Evolutionary conservation across 2,113 vertebrate genomes (phyloP).

Genomic region (Sapajus apella): DNA sequence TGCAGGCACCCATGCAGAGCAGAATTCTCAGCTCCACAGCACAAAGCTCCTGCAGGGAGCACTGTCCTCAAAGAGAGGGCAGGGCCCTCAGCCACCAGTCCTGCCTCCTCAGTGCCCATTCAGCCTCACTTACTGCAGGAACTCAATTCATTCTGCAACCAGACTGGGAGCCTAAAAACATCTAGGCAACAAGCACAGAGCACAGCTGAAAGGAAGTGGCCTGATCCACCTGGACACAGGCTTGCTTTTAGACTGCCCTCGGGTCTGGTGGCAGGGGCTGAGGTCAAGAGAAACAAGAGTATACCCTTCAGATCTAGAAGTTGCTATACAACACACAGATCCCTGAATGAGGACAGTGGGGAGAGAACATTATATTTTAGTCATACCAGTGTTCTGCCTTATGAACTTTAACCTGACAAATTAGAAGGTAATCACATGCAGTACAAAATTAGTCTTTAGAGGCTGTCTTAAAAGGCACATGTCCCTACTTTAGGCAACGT

Average conservation of each 20-base stretch:
- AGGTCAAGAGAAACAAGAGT: not conserved
- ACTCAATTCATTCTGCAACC: not conserved
- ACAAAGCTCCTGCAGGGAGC: not conserved
- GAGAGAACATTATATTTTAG: not conserved
- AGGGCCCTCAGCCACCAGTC: not conserved
- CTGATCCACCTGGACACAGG: not conserved
- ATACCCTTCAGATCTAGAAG: not conserved
- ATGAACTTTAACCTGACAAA: constrained; percentile 2
- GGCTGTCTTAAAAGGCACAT: constrained; percentile 3
- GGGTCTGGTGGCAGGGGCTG: not conserved
- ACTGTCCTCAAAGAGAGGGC: not conserved
- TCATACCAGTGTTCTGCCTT: not conserved
- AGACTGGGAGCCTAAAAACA: not conserved
- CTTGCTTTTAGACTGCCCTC: not conserved
- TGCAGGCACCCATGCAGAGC: not conserved
- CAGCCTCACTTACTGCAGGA: not conserved
- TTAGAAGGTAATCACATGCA: constrained; percentile 17
- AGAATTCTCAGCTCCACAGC: not conserved
- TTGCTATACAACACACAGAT: not conserved
- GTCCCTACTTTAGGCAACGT: not conserved
- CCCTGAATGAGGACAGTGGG: not conserved
- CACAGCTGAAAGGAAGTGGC: not conserved
- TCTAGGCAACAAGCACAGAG: not conserved
- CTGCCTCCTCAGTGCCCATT: not conserved
- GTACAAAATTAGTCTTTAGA: constrained; percentile 24